These are phyloP conservation scores for Toxonevra muliebris DNA, from an alignment of 2,888 invertebrate species.

Conservation along the genomic window DNA sequence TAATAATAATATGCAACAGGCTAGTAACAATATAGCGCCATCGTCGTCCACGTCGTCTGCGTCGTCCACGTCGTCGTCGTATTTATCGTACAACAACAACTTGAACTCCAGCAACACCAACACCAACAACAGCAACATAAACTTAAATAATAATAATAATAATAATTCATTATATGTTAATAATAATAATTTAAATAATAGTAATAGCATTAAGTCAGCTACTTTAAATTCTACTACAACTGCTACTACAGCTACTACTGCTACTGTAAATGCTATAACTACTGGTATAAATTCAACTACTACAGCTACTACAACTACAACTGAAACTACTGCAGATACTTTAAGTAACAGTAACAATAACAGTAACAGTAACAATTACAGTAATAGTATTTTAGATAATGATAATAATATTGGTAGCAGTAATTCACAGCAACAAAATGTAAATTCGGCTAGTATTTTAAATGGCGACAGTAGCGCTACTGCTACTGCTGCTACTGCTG, in stretches of 20 bases:
- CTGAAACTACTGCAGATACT: conserved; percentile 3
- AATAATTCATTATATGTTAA: conserved; percentile 47
- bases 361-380: conserved; percentile 28
- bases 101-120: conserved; percentile 30
- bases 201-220: conserved; percentile 42
- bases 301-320: neutral
- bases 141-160: conserved; percentile 45
- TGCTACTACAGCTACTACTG: conserved; percentile 15
- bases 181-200: conserved; percentile 47
- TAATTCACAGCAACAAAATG: conserved; percentile 26
- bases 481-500: conserved; percentile 26
- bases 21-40: conserved; percentile 38
- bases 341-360: conserved; percentile 22
- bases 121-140: conserved; percentile 45
- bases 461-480: conserved; percentile 39
- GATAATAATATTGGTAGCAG: conserved; percentile 32
- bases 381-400: conserved; percentile 22
- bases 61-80: conserved; percentile 6
- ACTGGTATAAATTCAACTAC: conserved; percentile 15
- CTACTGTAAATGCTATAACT: conserved; percentile 29
- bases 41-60: conserved; percentile 31
- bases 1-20: conserved; percentile 21
- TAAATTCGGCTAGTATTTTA: conserved; percentile 11
- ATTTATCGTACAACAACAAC: conserved; percentile 40
- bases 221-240: conserved; percentile 23